Percentiles rank a stretch among this genome's conserved stretches.
These are phyloP conservation scores for Sakesphorus luctuosus DNA, from an alignment of 2,113 vertebrate genomes.

Conservation along the genomic window DNA sequence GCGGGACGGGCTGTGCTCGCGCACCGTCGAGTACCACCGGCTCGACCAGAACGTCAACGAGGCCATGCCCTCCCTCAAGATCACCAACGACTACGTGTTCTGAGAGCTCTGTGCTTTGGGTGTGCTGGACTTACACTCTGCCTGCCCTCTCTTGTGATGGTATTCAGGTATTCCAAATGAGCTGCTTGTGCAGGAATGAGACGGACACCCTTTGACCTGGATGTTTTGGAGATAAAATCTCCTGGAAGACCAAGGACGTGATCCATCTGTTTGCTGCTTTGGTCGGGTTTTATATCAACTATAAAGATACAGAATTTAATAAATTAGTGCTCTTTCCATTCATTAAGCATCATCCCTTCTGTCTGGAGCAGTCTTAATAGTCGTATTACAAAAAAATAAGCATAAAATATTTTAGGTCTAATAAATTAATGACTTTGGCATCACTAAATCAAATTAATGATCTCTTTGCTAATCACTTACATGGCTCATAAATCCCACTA, in stretches of 20 bases:
- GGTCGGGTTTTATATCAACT: constrained; percentile 53
- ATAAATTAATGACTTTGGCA: constrained; percentile 31
- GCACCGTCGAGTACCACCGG: constrained; percentile 89
- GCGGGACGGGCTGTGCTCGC: constrained; percentile 92
- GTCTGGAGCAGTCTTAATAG: constrained; percentile 61
- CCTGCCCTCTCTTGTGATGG: constrained; percentile 72
- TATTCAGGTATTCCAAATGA: constrained; percentile 64
- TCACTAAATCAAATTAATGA: constrained; percentile 46
- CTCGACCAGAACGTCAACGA: constrained; percentile 95
- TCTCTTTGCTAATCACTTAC: constrained; percentile 22
- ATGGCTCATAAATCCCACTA: constrained; percentile 12
- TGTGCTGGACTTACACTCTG: constrained; percentile 69
- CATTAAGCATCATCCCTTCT: constrained; percentile 40
- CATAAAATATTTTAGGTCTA: constrained; percentile 26
- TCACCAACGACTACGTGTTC: constrained; percentile 93
- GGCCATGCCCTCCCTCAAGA: constrained; percentile 97
- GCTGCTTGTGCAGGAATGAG: constrained; percentile 62
- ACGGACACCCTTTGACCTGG: constrained; percentile 61
- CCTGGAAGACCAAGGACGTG: constrained; percentile 51
- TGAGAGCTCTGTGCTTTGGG: constrained; percentile 75
- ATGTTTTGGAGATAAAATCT: constrained; percentile 68
- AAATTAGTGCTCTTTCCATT: constrained; percentile 52
- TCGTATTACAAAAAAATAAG: constrained; percentile 30
- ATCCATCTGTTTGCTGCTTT: constrained; percentile 60
- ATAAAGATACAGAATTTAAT: constrained; percentile 43